Base-by-base conservation (phyloP, 2,113 vertebrate species). In the Trogon melanurus region DNA sequence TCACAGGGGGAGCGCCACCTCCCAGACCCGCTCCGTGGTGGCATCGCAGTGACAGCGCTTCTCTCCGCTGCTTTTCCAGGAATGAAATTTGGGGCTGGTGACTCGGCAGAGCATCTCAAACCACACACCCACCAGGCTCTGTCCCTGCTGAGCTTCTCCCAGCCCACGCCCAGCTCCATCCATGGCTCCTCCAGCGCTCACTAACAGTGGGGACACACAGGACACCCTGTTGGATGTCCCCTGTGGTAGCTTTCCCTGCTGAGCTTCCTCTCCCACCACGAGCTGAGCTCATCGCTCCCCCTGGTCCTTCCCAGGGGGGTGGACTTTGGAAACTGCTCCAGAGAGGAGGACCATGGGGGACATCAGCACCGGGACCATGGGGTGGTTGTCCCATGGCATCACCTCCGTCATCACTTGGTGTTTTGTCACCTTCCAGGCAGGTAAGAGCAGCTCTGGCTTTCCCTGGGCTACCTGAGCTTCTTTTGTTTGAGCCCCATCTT, bases 1-100 rank as follows among this genome's bases (percentile, higher is more conserved):
- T n/a, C 1, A 0, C 1, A 38, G 51, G 1, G 6, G 50, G 23
- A 29, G 25, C 1, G 1, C 23, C 45, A 58, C 50, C 62, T 53
- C 75, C 38, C 36, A 20, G 32, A 47, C 21, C 45, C 2, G 2
- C 2, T 1, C 11, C 1, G 2, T 1, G 3, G 58, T 48, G n/a
- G 25, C 91, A 34, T 29, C 0, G 0, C 0, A 1, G 82, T 90
- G 60, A 74, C 29, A 13, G 26, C 34, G n/a, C 45, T 2, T 0
- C 66, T 58, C 60, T 58, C 29, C 36, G 8, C 64, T 71, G 30
- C 50, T 34, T 61, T 85, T 80, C 51, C 88, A 91, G 91, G 73
- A 32, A 44, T 29, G 57, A 76, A 51, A 85, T 45, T 5, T 16
- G 62, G 70, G 51, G 51, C 44, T 6, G 47, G 25, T 6, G 15